Base-by-base conservation (phyloP, 2,797 vertebrate genomes). In the Pseudotriccus pelzelni region DNA sequence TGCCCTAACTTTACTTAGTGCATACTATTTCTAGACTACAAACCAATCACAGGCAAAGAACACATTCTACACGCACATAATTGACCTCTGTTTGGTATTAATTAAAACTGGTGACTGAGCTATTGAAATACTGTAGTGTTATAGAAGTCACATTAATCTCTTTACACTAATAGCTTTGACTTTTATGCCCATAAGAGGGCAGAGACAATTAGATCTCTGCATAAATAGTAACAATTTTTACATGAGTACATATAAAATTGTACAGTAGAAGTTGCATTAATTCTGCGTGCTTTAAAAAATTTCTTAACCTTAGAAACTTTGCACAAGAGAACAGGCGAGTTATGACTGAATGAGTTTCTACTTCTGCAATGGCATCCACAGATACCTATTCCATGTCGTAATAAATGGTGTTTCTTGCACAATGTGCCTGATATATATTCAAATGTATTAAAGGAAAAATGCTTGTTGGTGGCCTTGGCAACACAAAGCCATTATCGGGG, bases 381-480 rank as follows among this genome's bases (percentile, higher is more conserved):
- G 47, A 23, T 75, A 73, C 8, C 7, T 86, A 19, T 93, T 86
- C 52, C 36, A 94, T 56, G 68, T 55, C 80, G 36, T 43, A 84
- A 77, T 77, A 86, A 92, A 43, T 60, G 77, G 17, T 52, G 55
- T 73, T 97, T 59, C 23, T 94, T 94, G 55, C 14, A 68, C 52
- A 92, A 23, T 79, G 32, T 77, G 28, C 24, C 34, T 93, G 32
- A 50, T 69, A 44, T 10, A 12, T 52, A 76, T 84, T 81, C 64
- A 77, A 69, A 94, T 75, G n/a, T 83, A 79, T 76, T 83, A 77
- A 89, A 90, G 63, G 49, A 79, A 58, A 59, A 78, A 75, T 81
- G 44, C 47, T 92, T 94, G 90, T 87, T 94, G 55, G 87, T 95
- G 93, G 86, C 82, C 79, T 94, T 90, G 85, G 74, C 55, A 97